Percentiles rank a stretch among this genome's conserved stretches.
These are phyloP conservation scores for Geotrupes spiniger DNA, from an alignment of 2,888 invertebrate genomes.

Conservation along the genomic window DNA sequence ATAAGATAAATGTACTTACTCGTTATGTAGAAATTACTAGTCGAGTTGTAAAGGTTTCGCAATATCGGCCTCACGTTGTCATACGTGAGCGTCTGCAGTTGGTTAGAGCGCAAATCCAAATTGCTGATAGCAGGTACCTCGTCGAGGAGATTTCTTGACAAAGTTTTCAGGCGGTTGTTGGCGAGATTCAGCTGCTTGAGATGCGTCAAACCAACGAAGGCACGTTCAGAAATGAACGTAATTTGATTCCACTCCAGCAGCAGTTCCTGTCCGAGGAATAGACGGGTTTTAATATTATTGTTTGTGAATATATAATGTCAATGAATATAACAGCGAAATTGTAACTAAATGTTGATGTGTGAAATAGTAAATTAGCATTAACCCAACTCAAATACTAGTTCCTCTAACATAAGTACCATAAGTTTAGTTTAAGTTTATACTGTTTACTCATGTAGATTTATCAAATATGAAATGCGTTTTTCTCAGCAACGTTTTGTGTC, in stretches of 20 bases:
- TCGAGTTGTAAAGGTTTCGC: conserved; percentile 71
- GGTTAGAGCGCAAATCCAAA: conserved; percentile 75
- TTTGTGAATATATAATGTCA: no score
- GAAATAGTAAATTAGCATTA: no score
- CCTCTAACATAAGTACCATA: no score
- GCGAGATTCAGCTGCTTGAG: conserved; percentile 70
- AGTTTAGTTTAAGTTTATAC: no score
- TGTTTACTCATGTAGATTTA: no score
- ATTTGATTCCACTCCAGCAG: conserved; percentile 50
- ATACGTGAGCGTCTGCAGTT: conserved; percentile 71
- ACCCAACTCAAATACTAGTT: no score
- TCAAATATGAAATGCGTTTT: no score
- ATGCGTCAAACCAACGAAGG: conserved; percentile 72
- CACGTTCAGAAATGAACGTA: conserved; percentile 70
- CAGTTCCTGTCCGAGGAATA: conserved; percentile 35
- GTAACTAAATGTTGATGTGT: no score
- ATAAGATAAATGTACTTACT: conserved; percentile 71
- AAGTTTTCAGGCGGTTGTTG: conserved; percentile 70
- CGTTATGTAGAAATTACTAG: conserved; percentile 72
- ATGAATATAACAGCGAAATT: no score
- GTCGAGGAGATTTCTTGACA: conserved; percentile 69
- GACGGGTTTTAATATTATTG: background rate
- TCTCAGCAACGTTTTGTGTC: no score
- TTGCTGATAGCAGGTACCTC: conserved; percentile 71
- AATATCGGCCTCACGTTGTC: conserved; percentile 75